Base-by-base conservation (phyloP, 2,797 vertebrate species). In the Aselliscus stoliczkanus region DNA sequence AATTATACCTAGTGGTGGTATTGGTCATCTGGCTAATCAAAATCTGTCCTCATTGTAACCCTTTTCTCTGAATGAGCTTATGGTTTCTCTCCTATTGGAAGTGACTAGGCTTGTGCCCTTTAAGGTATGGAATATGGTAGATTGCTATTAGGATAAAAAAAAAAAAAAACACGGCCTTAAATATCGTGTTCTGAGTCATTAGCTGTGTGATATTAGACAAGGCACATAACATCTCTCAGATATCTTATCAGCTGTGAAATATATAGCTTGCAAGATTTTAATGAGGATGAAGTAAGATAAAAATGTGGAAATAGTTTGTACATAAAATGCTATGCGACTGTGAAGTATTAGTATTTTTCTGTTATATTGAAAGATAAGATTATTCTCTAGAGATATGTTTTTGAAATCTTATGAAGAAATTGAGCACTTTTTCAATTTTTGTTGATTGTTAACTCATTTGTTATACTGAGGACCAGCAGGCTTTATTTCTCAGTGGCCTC, bases 371-470 rank as follows among this genome's bases (percentile, higher is more conserved):
- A 47, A 76, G 27, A 89, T 88, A 23, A 0, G 12, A 90, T 76
- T 52, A 67, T 21, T 56, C 17, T 77, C 50, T 58, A 84, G 17
- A 34, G 4, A 52, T 27, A 72, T 42, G 13, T 34, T 88, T 93
- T 79, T 47, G 37, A 93, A 93, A 95, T 76, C 17, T 67, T 87
- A 87, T 73, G 84, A 58, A 85, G 94, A 81, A 56, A 54, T 14
- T 81, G 10, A 17, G 27, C 4, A 52, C 31, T 88, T 89, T 56
- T 58, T 31, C 25, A 44, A 37, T 39, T 94, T 84, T 82, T 73
- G 1, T 56, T 79, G 50, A 92, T 81, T 89, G 23, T 83, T 87
- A 77, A 79, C 17, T 91, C 18, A 60, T 89, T 89, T 93, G 13
- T 77, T 93, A 93, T 65, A 73, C 17, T 67, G 21, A 65, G 17